Evolutionary conservation across 2,888 invertebrate genomes (phyloP).

Genomic region (Cryptus viduatorius): DNA sequence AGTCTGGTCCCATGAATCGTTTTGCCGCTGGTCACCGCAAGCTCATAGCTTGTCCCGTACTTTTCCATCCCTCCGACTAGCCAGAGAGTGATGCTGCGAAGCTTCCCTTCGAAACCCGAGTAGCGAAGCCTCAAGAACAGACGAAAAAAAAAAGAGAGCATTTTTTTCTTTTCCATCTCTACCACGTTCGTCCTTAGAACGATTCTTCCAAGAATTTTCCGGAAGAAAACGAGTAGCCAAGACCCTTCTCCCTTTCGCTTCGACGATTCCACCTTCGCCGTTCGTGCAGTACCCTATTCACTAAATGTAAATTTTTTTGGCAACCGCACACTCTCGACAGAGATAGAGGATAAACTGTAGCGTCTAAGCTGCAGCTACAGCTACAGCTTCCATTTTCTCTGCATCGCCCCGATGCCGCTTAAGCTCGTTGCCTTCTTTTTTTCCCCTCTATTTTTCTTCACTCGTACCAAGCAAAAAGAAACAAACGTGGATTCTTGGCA

Average conservation of each 20-base stretch:
- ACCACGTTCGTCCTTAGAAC: neutral
- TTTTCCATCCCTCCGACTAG: slow-evolving; percentile 22
- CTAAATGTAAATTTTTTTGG: slow-evolving; percentile 79
- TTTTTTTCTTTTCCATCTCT: neutral
- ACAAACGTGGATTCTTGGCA: slow-evolving; percentile 62
- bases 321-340: slow-evolving; percentile 64
- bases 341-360: slow-evolving; percentile 34
- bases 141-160: neutral
- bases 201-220: slow-evolving; percentile 35
- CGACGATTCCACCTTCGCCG: slow-evolving; percentile 51
- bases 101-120: slow-evolving; percentile 11
- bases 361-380: slow-evolving; percentile 24
- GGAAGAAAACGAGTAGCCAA: slow-evolving; percentile 63
- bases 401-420: slow-evolving; percentile 31
- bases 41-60: slow-evolving; percentile 17
- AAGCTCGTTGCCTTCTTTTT: slow-evolving; percentile 28
- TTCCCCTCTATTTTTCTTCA: slow-evolving; percentile 22
- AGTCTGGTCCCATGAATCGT: slow-evolving; percentile 44
- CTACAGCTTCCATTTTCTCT: slow-evolving; percentile 42
- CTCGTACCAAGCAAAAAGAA: slow-evolving; percentile 41
- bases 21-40: slow-evolving; percentile 48
- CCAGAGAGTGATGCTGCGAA: slow-evolving; percentile 28
- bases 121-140: neutral
- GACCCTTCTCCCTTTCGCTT: slow-evolving; percentile 55
- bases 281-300: slow-evolving; percentile 55